Conservation (phyloP, 2,888 invertebrate genomes). For the Tridacna gigas region DNA sequence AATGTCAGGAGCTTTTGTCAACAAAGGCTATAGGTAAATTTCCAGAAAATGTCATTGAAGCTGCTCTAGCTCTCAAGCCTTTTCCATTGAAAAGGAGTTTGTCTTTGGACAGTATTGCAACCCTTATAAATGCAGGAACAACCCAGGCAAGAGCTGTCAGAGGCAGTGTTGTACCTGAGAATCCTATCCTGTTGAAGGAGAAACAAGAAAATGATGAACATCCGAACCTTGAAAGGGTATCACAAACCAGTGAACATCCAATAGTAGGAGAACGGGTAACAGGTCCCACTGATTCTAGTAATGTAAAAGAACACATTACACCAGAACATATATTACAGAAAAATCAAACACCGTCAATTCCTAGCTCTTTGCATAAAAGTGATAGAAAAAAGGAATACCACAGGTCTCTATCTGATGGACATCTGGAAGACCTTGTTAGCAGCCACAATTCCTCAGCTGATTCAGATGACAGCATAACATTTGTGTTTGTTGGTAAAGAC, state of each 20-base stretch:
- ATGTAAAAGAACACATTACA: conserved; percentile 25
- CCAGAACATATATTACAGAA: not conserved
- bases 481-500: conserved; percentile 72
- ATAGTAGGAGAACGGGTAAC: conserved; percentile 47
- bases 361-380: conserved; percentile 56
- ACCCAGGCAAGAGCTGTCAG: conserved; percentile 35
- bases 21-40: conserved; percentile 47
- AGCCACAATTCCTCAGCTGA: conserved; percentile 49
- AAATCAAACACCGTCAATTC: conserved; percentile 36
- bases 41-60: conserved; percentile 64
- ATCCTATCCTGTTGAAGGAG: not conserved
- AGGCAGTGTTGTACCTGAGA: not conserved
- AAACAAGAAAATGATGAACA: not conserved
- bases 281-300: conserved; percentile 34
- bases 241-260: conserved; percentile 44
- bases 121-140: conserved; percentile 43
- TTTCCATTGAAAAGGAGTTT: conserved; percentile 52
- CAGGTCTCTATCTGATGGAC: conserved; percentile 69
- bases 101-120: conserved; percentile 56
- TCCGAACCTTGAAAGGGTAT: not conserved
- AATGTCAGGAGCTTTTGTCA: conserved; percentile 24
- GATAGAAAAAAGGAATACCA: conserved; percentile 49
- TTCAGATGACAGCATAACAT: conserved; percentile 77
- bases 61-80: conserved; percentile 62
- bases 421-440: conserved; percentile 68